Conservation (phyloP, 2,797 vertebrate genomes). For the Etheostoma nigrum region DNA sequence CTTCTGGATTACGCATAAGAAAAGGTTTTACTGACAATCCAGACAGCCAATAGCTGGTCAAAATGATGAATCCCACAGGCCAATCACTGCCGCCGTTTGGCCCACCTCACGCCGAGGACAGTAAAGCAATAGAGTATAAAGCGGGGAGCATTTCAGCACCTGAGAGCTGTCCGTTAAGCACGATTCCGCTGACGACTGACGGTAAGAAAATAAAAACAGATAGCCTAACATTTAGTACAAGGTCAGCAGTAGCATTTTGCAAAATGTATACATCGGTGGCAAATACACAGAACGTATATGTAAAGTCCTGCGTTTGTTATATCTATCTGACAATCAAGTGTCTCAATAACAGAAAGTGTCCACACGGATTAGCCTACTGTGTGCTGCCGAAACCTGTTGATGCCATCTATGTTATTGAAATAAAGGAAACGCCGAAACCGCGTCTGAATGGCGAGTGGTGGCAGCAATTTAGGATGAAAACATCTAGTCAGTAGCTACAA, state of each 20-base stretch:
- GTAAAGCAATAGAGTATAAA: not conserved
- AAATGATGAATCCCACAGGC: not conserved
- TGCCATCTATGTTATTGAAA: not conserved
- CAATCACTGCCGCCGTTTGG: conserved; percentile 41
- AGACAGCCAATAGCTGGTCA: conserved; percentile 52
- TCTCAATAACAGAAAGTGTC: not conserved
- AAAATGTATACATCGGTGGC: not conserved
- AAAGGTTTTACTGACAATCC: not conserved
- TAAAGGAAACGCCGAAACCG: not conserved
- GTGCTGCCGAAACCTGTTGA: conserved; percentile 66
- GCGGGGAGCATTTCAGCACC: conserved; percentile 68
- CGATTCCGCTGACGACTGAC: conserved; percentile 41
- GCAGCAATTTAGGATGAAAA: not conserved
- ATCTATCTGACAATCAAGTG: conserved; percentile 31
- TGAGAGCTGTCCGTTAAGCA: conserved; percentile 68
- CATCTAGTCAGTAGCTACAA: not conserved
- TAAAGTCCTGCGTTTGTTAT: not conserved
- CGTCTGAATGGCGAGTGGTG: not conserved
- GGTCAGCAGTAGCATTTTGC: not conserved
- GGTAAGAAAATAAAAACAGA: conserved; percentile 52
- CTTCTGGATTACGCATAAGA: not conserved
- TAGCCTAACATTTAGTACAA: not conserved
- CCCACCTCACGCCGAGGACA: conserved; percentile 9
- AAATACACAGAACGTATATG: too few relatives aligned
- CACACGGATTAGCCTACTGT: conserved; percentile 31